phyloP scores from a whole-genome alignment of 2,113 vertebrate species.

The Grallaria varia region DNA sequence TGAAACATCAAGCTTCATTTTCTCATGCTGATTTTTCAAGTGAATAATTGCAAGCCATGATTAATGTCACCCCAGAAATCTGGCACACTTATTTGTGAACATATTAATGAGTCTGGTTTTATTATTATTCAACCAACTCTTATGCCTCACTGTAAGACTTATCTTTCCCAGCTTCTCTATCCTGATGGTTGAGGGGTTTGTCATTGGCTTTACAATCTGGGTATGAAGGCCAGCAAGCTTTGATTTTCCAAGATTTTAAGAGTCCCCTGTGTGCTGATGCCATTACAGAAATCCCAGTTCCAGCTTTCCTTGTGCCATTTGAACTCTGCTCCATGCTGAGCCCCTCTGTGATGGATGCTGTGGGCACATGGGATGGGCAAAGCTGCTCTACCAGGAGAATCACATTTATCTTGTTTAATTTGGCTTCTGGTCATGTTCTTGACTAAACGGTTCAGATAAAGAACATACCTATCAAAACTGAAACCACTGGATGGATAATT shows the following conservation, averaged over 20 bases:
- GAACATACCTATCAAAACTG: not conserved
- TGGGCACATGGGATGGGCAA: not conserved
- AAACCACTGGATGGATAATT: not conserved
- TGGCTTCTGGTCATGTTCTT: not conserved
- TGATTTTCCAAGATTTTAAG: not conserved
- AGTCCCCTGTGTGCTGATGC: not conserved
- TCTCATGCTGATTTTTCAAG: slow-evolving; percentile 43
- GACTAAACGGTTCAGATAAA: not conserved
- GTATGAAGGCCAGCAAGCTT: not conserved
- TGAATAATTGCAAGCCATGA: slow-evolving; percentile 46
- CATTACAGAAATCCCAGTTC: not conserved
- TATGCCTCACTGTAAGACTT: not conserved
- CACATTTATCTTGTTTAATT: not conserved
- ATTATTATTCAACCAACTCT: not conserved
- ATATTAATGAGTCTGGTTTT: slow-evolving; percentile 23
- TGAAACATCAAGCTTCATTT: slow-evolving; percentile 29
- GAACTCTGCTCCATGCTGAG: not conserved
- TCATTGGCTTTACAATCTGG: not conserved
- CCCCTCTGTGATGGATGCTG: not conserved
- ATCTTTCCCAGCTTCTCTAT: not conserved
- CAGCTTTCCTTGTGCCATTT: not conserved
- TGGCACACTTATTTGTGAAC: slow-evolving; percentile 23
- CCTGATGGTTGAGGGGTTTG: not conserved
- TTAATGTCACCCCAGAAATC: slow-evolving; percentile 50
- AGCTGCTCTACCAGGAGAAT: accelerated